Percentiles rank a stretch among this genome's conserved stretches.
Evolutionary conservation across 2,113 vertebrate species (phyloP).

Genomic region (Rattus norvegicus): GRCr8 NC_086019.1:30567001-30567500

Average conservation of each 20-base stretch:
- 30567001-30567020: not conserved
- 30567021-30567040: not conserved
- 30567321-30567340: not conserved
- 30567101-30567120: not conserved
- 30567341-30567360: not conserved
- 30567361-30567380: not conserved
- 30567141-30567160: not conserved
- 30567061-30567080: not conserved
- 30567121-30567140: not conserved
- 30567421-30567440: not conserved
- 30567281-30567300: not conserved
- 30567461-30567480: not conserved
- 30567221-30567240: not conserved
- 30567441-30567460: not conserved
- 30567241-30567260: not conserved
- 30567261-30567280: not conserved
- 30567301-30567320: not conserved
- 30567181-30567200: not conserved
- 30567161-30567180: not conserved
- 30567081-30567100: not conserved
- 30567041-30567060: not conserved
- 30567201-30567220: not conserved
- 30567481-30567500: not conserved
- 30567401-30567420: not conserved
- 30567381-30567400: not conserved